phyloP scores from a whole-genome alignment of 2,113 vertebrate genomes.

The Galeopterus variegatus region DNA sequence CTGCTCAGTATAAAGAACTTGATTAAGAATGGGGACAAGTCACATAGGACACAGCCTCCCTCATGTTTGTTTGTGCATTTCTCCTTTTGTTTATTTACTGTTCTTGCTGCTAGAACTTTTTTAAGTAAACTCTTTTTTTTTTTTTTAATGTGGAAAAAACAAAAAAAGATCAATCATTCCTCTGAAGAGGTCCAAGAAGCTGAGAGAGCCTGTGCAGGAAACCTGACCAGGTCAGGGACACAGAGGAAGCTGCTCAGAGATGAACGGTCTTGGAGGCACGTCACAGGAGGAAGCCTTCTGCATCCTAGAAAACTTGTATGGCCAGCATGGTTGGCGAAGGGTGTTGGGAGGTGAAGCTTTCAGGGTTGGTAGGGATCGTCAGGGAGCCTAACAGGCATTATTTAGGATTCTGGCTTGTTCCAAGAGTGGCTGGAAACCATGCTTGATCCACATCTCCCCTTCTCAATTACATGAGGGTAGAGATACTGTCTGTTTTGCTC shows the following conservation, averaged over 20 bases:
- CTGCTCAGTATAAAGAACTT: slow-evolving; percentile 97
- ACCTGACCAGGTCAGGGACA: not conserved
- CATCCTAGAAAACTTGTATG: not conserved
- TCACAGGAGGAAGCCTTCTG: not conserved
- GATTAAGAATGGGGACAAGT: slow-evolving; percentile 89
- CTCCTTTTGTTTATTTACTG: slow-evolving; percentile 89
- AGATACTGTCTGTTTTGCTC: not conserved
- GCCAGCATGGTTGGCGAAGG: not conserved
- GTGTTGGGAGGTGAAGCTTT: not conserved
- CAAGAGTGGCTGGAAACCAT: not conserved
- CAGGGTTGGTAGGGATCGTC: not conserved
- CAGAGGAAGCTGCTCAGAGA: not conserved
- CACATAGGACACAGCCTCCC: slow-evolving; percentile 51
- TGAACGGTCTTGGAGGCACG: too few relatives aligned
- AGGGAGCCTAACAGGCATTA: not conserved
- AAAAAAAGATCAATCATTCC: not conserved
- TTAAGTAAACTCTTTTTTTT: slow-evolving; percentile 86
- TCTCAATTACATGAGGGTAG: not conserved
- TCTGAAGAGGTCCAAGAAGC: not conserved
- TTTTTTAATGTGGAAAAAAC: too few relatives aligned
- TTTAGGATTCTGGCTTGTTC: not conserved
- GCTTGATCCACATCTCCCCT: too few relatives aligned
- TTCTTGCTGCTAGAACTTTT: slow-evolving; percentile 92
- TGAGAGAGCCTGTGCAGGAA: not conserved
- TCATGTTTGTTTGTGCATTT: slow-evolving; percentile 86